These are phyloP conservation scores for Cyanoramphus novaezelandiae DNA, from an alignment of 2,113 vertebrate genomes.

Conservation along the genomic window DNA sequence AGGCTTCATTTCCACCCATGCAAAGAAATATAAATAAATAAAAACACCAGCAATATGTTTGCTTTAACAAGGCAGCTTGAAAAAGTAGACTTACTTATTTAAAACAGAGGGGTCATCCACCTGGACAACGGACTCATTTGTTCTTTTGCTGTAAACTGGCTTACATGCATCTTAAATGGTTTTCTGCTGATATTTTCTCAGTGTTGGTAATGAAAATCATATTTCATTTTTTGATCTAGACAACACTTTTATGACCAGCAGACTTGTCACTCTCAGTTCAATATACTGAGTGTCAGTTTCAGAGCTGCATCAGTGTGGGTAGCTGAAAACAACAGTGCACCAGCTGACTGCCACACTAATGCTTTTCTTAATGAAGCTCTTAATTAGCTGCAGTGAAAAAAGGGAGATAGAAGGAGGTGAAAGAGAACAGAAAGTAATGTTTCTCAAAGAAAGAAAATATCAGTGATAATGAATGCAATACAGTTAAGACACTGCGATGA, in stretches of 20 bases:
- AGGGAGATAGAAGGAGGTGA: not conserved
- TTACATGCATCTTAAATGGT: not conserved
- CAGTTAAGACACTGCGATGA: not conserved
- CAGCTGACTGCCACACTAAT: not conserved
- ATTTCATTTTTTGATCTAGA: not conserved
- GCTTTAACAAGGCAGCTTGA: not conserved
- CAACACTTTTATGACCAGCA: not conserved
- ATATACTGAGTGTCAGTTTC: not conserved
- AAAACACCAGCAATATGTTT: not conserved
- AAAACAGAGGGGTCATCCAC: not conserved
- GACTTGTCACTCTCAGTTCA: not conserved
- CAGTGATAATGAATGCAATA: not conserved
- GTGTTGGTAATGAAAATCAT: not conserved
- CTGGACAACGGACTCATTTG: not conserved
- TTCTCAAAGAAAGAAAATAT: not conserved
- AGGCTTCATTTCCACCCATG: not conserved
- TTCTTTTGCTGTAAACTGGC: not conserved
- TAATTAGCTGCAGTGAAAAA: not conserved
- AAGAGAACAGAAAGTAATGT: not conserved
- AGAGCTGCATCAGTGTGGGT: not conserved
- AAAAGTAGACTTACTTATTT: not conserved
- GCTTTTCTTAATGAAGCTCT: not conserved
- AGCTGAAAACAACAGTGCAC: not conserved
- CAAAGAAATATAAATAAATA: not conserved
- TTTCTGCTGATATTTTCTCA: not conserved